Conservation (phyloP, 2,888 invertebrate genomes). For the Chrysodeixis includens region DNA sequence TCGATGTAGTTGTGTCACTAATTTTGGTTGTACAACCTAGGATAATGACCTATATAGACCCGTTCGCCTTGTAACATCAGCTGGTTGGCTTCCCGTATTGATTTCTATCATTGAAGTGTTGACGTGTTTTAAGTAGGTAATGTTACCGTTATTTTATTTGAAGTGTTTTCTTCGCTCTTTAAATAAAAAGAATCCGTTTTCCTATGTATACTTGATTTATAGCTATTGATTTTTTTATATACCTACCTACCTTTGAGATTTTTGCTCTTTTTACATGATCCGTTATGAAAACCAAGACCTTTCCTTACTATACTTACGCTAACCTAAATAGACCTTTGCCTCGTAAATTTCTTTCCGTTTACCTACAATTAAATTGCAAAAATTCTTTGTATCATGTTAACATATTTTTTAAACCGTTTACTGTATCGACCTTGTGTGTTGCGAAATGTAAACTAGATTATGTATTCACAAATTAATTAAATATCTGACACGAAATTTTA, state of each 20-base stretch:
- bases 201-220: neutral
- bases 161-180: neutral
- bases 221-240: neutral
- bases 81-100: constrained; percentile 58
- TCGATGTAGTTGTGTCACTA: constrained; percentile 31
- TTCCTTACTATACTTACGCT: neutral
- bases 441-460: constrained; percentile 1
- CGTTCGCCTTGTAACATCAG: constrained; percentile 57
- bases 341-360: neutral
- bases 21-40: constrained; percentile 59
- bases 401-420: neutral
- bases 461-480: constrained; percentile 4
- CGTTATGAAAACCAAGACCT: neutral
- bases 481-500: neutral
- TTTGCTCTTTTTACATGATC: neutral
- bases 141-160: neutral
- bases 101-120: constrained; percentile 53
- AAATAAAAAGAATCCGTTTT: too few species aligned
- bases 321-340: neutral
- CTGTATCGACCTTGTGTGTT: neutral
- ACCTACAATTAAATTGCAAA: constrained; percentile 1
- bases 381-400: neutral
- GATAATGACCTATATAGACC: constrained; percentile 57
- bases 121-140: neutral
- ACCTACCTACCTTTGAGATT: neutral